Evolutionary conservation across 2,888 invertebrate genomes (phyloP).

Genomic region (Watsonalla binaria): DNA sequence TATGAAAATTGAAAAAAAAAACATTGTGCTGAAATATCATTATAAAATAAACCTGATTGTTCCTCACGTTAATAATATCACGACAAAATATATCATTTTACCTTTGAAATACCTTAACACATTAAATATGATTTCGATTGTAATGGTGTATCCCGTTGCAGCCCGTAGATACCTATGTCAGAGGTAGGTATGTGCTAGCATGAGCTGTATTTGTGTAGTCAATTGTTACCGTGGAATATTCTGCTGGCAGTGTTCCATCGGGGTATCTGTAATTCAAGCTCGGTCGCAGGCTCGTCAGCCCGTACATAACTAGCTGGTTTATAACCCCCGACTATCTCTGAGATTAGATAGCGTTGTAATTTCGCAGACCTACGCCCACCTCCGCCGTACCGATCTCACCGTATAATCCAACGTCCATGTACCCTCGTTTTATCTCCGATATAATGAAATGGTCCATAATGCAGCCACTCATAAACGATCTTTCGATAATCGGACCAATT

Average conservation of each 20-base stretch:
- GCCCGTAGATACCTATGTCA: no score
- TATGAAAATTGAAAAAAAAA: no score
- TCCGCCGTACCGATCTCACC: slow-evolving; percentile 10
- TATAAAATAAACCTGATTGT: no score
- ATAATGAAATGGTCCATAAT: slow-evolving; percentile 1
- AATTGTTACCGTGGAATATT: slow-evolving; percentile 2
- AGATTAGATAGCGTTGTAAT: slow-evolving; percentile 57
- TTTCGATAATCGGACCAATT: not conserved
- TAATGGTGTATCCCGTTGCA: no score
- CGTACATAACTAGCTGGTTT: slow-evolving; percentile 47
- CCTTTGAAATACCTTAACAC: no score
- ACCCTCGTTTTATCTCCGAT: not conserved
- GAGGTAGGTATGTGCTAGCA: no score
- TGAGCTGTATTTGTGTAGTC: no score
- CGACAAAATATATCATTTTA: no score
- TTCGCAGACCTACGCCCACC: slow-evolving; percentile 52
- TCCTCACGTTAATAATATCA: no score
- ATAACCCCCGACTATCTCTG: slow-evolving; percentile 49
- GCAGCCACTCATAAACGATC: not conserved
- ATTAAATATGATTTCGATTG: no score
- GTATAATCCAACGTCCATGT: slow-evolving; percentile 2
- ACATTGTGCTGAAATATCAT: no score
- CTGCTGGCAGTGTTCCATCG: slow-evolving; percentile 2
- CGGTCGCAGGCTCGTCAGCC: slow-evolving; percentile 21
- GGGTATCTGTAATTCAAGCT: not conserved